Base-by-base conservation (phyloP, 92 coral and sea anemone species). In the Diadumene lineata region DNA sequence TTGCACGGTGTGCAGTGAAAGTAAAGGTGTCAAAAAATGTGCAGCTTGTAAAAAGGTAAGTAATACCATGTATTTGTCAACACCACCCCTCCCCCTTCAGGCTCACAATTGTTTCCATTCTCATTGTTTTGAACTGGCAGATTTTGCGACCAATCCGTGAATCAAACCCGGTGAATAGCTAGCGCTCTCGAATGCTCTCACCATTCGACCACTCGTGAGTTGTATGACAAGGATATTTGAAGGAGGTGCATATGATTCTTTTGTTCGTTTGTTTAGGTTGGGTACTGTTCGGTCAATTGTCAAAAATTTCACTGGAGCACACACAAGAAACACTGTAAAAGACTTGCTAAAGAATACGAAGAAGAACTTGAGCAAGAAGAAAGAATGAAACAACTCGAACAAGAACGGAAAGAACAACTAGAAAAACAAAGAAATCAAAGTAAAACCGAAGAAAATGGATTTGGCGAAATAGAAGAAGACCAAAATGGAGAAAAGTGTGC, bases 231-330 rank as follows among this genome's bases (percentile, higher is more conserved):
- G n/a, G n/a, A n/a, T n/a, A n/a, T n/a, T n/a, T n/a, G n/a, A n/a
- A n/a, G n/a, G n/a, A n/a, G n/a, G n/a, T n/a, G n/a, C n/a, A n/a
- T n/a, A n/a, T n/a, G n/a, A n/a, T n/a, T n/a, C n/a, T n/a, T n/a
- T n/a, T n/a, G n/a, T n/a, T n/a, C n/a, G 61, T 30, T 28, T 67
- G 66, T 44, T 50, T 56, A 94, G 98, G 98, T 89, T 43, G 85
- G 88, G n/a, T 94, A 94, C 33, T 94, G 98, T 56, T 78, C 89
- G 6, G 89, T 92, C 23, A 62, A 82, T 10, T 94, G 98, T 77
- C 98, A 94, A 65, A 94, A 92, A 79, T 77, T 88, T n/a, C 98
- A 94, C 64, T 94, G 97, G 98, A 63, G 81, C 16, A 92, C 98
- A 1, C 98, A 94, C 73, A 94, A 92, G 85, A 89, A 92, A 53